phyloP scores from a whole-genome alignment of 2,113 vertebrate species.

The Azemiops feae region DNA sequence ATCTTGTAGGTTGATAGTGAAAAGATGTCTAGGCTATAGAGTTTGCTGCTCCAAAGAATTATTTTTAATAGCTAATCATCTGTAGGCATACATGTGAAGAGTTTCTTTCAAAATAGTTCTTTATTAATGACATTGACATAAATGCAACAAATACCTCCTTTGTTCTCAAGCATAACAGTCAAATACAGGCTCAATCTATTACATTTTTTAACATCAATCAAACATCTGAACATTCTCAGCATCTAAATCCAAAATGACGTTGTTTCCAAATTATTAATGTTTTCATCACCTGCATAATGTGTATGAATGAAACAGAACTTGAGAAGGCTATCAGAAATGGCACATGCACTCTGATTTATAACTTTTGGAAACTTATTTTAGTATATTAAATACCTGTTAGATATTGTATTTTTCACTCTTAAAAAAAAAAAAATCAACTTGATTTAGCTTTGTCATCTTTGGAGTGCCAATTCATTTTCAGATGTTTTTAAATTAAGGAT shows the following conservation, averaged over 20 bases:
- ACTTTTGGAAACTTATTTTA: background rate
- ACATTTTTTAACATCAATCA: background rate
- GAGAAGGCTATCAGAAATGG: constrained; percentile 60
- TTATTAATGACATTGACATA: constrained; percentile 50
- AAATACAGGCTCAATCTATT: background rate
- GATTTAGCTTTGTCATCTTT: background rate
- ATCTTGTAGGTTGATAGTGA: background rate
- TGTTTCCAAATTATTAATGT: constrained; percentile 40
- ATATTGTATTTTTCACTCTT: background rate
- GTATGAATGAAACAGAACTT: constrained; percentile 58
- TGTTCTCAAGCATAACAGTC: constrained; percentile 18
- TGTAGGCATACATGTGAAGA: constrained; percentile 21
- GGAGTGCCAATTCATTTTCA: constrained; percentile 6
- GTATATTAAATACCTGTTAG: background rate
- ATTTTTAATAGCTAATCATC: constrained; percentile 30
- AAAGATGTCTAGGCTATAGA: constrained; percentile 21
- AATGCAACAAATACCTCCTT: background rate
- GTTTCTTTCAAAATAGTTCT: constrained; percentile 44
- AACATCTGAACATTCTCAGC: constrained; percentile 21
- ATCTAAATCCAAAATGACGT: background rate
- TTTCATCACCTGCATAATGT: constrained; percentile 28
- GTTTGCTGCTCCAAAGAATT: constrained; percentile 24
- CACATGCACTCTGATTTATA: constrained; percentile 49
- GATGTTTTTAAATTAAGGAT: constrained; percentile 54
- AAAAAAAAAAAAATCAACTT: background rate